Evolutionary conservation across 2,113 vertebrate genomes (phyloP).

Genomic region (Zosterops lateralis): DNA sequence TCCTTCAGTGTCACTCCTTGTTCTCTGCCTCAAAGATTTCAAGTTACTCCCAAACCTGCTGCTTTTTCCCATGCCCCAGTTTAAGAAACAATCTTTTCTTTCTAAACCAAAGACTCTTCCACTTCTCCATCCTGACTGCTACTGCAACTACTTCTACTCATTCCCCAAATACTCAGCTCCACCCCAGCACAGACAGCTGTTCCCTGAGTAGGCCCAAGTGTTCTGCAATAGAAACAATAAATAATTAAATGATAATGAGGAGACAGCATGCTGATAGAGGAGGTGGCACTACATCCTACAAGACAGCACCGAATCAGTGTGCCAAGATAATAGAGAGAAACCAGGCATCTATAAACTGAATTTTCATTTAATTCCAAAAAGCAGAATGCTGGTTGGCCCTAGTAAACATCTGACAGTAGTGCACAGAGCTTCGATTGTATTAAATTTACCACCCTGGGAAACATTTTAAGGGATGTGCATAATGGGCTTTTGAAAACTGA

Average conservation of each 20-base stretch:
- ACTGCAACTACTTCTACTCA: constrained; percentile 26
- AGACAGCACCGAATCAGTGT: constrained; percentile 28
- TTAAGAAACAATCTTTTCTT: neutral
- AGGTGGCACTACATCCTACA: constrained; percentile 61
- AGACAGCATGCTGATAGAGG: constrained; percentile 51
- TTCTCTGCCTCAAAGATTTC: neutral
- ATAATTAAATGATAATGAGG: constrained; percentile 66
- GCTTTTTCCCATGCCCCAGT: neutral
- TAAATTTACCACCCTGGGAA: neutral
- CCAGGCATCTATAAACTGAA: constrained; percentile 2
- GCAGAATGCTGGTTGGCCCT: neutral
- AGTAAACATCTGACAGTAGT: neutral
- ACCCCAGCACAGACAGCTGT: constrained; percentile 61
- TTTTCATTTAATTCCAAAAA: constrained; percentile 12
- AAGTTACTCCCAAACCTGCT: neutral
- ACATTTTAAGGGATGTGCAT: neutral
- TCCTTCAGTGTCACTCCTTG: neutral
- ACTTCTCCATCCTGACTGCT: constrained; percentile 15
- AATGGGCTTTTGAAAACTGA: constrained; percentile 3
- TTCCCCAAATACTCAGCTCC: constrained; percentile 51
- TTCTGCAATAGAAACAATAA: constrained; percentile 62
- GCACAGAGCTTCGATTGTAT: neutral
- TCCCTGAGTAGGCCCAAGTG: constrained; percentile 55
- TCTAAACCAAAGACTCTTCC: neutral
- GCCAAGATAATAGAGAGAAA: constrained; percentile 46